Base-by-base conservation (phyloP, 1,140 invertebrate species). In the Aphidius gifuensis region DNA sequence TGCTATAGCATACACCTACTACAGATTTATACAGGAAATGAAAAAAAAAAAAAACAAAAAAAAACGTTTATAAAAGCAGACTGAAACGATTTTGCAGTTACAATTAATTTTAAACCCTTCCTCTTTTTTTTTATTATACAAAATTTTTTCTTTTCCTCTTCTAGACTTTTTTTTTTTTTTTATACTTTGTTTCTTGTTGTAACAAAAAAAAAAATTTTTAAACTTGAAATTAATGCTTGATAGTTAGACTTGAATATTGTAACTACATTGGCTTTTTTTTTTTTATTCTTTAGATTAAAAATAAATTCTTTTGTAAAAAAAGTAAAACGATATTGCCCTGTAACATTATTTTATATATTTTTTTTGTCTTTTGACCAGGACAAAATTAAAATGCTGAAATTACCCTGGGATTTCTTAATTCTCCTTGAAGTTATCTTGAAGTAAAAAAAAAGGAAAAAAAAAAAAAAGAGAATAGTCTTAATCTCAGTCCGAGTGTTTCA, bases 331-430 rank as follows among this genome's bases (percentile, higher is more conserved):
- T 32, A 32, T 32, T 32, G 23, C 23, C 4, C 23, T 3, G 23
- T 32, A 32, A 32, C 4, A 32, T 32, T 32, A 32, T 32, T 32
- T 32, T 32, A 32, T 32, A 32, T 32, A 32, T 32, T 32, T 32
- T 32, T 32, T 32, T 32, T 32, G 23, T 32, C 23, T 1, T 32
- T 32, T 32, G 23, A 32, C 23, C 8, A 16, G 21, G 56, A 58
- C 56, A 44, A 58, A 58, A 58, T 58, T 58, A 58, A 58, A 58
- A 58, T 44, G 38, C 46, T 32, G 2, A 23, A 44, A 58, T 58
- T 58, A 58, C 43, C 56, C 56, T 21, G 56, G 56, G 56, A 58
- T 46, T 46, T 58, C 56, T 58, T 58, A 58, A 58, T 58, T 58
- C 45, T 58, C 46, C 44, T 40, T 53, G 32, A 23, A 23, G 43